phyloP scores from a whole-genome alignment of 1,140 invertebrate species.

The Ceratosolen solmsi region DNA sequence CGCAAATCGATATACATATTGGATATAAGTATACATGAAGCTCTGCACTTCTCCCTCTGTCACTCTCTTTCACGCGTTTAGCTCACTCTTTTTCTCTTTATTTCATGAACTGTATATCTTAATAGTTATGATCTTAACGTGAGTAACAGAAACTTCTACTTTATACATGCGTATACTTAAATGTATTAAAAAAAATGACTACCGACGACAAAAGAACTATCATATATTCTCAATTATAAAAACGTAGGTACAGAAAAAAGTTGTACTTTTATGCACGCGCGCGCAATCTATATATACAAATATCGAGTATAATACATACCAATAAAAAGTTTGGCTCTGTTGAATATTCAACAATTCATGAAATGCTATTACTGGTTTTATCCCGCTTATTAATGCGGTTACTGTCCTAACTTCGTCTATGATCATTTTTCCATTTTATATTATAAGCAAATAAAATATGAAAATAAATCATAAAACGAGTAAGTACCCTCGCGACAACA shows the following conservation, averaged over 20 bases:
- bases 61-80: slow-evolving; percentile 11
- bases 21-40: slow-evolving; percentile 12
- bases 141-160: neutral
- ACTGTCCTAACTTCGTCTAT: neutral
- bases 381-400: neutral
- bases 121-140: slow-evolving; percentile 44
- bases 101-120: neutral
- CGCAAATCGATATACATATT: slow-evolving; percentile 51
- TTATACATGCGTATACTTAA: neutral
- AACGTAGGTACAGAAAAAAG: neutral
- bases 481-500: too few species aligned
- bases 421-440: slow-evolving; percentile 45
- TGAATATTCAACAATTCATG: neutral
- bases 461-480: too few species aligned
- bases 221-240: slow-evolving; percentile 5
- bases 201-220: slow-evolving; percentile 26
- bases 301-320: slow-evolving; percentile 14
- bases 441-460: neutral
- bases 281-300: neutral
- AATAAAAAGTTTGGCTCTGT: slow-evolving; percentile 15
- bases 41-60: neutral
- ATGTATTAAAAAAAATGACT: slow-evolving; percentile 11
- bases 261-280: neutral
- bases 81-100: neutral
- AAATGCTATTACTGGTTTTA: neutral